phyloP scores from a whole-genome alignment of 2,797 vertebrate species.

The Pangasius djambal region DNA sequence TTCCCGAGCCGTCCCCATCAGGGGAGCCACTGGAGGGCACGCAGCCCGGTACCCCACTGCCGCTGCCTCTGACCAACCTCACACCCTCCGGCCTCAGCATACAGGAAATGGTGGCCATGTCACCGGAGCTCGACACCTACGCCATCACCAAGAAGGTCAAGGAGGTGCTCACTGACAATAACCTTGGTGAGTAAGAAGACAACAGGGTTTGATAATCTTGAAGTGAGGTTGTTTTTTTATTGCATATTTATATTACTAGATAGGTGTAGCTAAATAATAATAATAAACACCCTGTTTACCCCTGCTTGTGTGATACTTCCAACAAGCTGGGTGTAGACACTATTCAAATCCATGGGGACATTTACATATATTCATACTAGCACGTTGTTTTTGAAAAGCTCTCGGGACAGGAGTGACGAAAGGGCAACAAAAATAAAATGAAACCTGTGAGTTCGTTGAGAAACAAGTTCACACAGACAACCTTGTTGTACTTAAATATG shows the following conservation, averaged over 20 bases:
- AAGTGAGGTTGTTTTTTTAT: neutral
- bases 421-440: neutral
- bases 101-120: constrained; percentile 89
- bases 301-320: neutral
- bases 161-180: constrained; percentile 90
- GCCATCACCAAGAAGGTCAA: constrained; percentile 91
- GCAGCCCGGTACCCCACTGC: constrained; percentile 77
- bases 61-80: constrained; percentile 76
- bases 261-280: neutral
- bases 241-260: too few relatives aligned
- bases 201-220: neutral
- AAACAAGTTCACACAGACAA: neutral
- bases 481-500: neutral
- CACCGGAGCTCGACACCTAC: constrained; percentile 88
- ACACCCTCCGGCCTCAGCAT: constrained; percentile 87
- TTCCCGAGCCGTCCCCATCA: constrained; percentile 43
- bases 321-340: neutral
- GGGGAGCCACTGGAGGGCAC: constrained; percentile 76
- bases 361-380: neutral
- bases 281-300: neutral
- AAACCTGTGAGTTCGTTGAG: neutral
- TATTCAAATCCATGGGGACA: neutral
- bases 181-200: constrained; percentile 78
- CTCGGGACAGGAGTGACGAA: neutral
- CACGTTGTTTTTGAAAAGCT: neutral